A percentile compares a stretch with the other conserved stretches of the same genome.
These are phyloP conservation scores for Formica selysi DNA, from an alignment of 1,140 invertebrate species.

Conservation along the genomic window DNA sequence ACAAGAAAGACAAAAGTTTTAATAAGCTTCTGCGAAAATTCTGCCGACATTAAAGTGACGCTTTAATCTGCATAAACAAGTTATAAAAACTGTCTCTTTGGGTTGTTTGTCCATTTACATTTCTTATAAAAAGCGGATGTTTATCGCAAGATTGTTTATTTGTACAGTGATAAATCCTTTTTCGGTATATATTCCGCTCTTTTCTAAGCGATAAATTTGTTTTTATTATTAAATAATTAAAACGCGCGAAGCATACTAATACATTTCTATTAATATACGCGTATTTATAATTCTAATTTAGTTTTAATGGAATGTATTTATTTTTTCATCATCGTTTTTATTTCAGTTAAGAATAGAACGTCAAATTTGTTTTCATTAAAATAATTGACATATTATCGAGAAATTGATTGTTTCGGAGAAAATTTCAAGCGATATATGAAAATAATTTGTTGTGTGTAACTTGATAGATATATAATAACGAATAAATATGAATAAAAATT, in stretches of 20 bases:
- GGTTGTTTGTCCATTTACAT: neutral
- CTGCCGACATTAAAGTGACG: neutral
- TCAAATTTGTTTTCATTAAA: conserved; percentile 4
- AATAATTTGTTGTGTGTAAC: neutral
- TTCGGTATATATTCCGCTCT: neutral
- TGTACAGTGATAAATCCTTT: neutral
- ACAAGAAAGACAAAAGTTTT: conserved; percentile 33
- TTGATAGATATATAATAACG: neutral
- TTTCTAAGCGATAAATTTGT: neutral
- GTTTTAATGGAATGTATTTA: conserved; percentile 12
- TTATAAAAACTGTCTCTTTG: conserved; percentile 14
- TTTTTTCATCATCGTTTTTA: conserved; percentile 2
- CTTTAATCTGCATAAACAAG: conserved; percentile 25
- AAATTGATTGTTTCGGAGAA: neutral
- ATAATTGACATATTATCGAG: neutral
- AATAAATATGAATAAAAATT: neutral
- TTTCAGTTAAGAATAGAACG: neutral
- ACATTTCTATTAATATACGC: conserved; percentile 10
- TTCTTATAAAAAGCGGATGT: conserved; percentile 33
- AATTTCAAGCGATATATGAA: neutral
- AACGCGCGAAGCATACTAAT: neutral
- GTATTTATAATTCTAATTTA: neutral
- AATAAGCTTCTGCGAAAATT: neutral
- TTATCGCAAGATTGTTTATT: conserved; percentile 13
- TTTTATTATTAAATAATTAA: neutral